Percentiles rank a stretch among this genome's conserved stretches.
phyloP scores from a whole-genome alignment of 2,113 vertebrate genomes.

The Macquaria ambigua region DNA sequence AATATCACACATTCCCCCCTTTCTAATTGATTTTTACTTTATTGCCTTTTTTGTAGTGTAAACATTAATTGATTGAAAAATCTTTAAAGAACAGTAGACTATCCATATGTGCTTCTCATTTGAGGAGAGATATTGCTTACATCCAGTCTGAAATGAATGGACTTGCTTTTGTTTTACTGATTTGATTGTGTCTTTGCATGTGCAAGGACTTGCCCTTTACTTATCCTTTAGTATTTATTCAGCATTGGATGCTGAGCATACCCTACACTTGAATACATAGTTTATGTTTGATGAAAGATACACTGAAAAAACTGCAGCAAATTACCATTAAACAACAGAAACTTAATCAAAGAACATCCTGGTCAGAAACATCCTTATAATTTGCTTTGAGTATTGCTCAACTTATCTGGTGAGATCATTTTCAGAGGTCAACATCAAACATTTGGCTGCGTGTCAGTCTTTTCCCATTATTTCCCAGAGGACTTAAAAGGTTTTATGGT shows the following conservation, averaged over 20 bases:
- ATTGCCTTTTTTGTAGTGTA: not conserved
- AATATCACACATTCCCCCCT: not conserved
- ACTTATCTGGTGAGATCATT: conserved; percentile 13
- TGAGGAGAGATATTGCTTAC: not conserved
- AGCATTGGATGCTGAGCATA: not conserved
- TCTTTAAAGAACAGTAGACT: too few relatives aligned
- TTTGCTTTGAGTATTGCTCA: not conserved
- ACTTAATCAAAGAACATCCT: not conserved
- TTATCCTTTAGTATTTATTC: not conserved
- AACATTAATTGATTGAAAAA: not conserved
- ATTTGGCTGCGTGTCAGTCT: conserved; percentile 3
- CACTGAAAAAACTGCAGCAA: not conserved
- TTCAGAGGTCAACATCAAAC: conserved; percentile 7
- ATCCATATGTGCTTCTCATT: not conserved
- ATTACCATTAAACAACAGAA: not conserved
- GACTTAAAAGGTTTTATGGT: conserved; percentile 6
- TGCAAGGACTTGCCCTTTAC: not conserved
- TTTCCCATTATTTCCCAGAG: conserved; percentile 38
- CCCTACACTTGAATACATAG: not conserved
- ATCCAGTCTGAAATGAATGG: not conserved
- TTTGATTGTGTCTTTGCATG: not conserved
- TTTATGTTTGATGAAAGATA: not conserved
- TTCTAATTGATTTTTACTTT: not conserved
- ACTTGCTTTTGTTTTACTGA: not conserved
- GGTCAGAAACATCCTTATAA: not conserved